A percentile compares a stretch with the other conserved stretches of the same genome.
phyloP scores from a whole-genome alignment of 2,113 vertebrate genomes.

The Nematolebias whitei region DNA sequence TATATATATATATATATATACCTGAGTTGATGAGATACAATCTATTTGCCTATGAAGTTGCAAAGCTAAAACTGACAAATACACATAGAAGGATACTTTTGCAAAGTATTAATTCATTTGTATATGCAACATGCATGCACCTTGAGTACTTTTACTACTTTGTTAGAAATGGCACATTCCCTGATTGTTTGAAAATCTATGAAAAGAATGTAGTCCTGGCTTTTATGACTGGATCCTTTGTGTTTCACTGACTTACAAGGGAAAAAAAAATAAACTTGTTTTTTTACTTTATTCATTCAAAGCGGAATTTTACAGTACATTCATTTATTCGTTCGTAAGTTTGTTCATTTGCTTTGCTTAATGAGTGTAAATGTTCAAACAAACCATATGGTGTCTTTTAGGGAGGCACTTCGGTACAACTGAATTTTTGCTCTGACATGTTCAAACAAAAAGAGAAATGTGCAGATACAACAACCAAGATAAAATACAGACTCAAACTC shows the following conservation, averaged over 20 bases:
- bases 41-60: conserved; percentile 18
- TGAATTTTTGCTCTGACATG: conserved; percentile 18
- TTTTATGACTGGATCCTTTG: conserved; percentile 22
- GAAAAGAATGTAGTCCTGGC: conserved; percentile 8
- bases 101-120: conserved; percentile 15
- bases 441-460: conserved; percentile 10
- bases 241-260: no score
- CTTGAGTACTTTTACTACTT: conserved; percentile 34
- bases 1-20: conserved; percentile 6
- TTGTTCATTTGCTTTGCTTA: conserved; percentile 35
- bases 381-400: conserved; percentile 22
- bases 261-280: background rate
- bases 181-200: conserved; percentile 22
- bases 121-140: conserved; percentile 33
- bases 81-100: conserved; percentile 4
- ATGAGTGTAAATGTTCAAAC: conserved; percentile 47
- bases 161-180: conserved; percentile 20
- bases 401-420: conserved; percentile 7
- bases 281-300: background rate
- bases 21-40: background rate
- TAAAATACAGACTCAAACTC: conserved; percentile 10
- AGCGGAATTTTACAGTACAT: conserved; percentile 40
- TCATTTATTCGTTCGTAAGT: no score
- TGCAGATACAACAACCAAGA: conserved; percentile 3
- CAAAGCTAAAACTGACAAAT: conserved; percentile 25